A percentile compares a stretch with the other conserved stretches of the same genome.
Conservation (phyloP, 2,797 vertebrate genomes). For the Propithecus perrieri region DNA sequence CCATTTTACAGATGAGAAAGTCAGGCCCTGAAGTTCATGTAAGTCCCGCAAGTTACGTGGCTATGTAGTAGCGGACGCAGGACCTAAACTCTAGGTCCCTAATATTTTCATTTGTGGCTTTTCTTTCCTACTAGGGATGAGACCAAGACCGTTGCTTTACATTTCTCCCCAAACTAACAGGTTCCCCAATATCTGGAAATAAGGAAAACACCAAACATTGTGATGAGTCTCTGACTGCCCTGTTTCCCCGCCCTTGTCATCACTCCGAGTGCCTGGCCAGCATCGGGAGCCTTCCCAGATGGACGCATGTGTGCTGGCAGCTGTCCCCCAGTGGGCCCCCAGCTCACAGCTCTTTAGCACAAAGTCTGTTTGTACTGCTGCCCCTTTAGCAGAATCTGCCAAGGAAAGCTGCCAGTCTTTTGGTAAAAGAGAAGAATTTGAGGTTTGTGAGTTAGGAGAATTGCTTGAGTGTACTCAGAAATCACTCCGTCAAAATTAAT, state of each 20-base stretch:
- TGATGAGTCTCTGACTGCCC: neutral
- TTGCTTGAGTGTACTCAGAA: neutral
- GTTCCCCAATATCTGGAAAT: neutral
- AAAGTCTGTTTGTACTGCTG: neutral
- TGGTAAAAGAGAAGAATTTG: neutral
- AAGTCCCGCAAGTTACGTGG: neutral
- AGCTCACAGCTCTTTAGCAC: neutral
- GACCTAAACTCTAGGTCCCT: neutral
- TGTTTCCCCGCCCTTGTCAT: neutral
- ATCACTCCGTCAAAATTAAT: neutral
- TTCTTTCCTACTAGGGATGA: neutral
- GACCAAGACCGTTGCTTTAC: neutral
- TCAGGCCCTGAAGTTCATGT: neutral
- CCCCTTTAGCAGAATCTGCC: neutral
- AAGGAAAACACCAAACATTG: neutral
- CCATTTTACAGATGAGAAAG: neutral
- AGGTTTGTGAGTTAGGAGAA: neutral
- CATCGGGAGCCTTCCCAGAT: neutral
- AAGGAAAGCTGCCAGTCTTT: neutral
- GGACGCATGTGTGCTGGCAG: neutral
- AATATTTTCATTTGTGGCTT: neutral
- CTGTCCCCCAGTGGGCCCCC: fast-evolving
- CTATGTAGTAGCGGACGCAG: neutral
- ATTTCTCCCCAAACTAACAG: neutral
- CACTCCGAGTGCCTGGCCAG: neutral